Evolutionary conservation across 1,140 invertebrate genomes (phyloP).

Genomic region (Ladona fulva): DNA sequence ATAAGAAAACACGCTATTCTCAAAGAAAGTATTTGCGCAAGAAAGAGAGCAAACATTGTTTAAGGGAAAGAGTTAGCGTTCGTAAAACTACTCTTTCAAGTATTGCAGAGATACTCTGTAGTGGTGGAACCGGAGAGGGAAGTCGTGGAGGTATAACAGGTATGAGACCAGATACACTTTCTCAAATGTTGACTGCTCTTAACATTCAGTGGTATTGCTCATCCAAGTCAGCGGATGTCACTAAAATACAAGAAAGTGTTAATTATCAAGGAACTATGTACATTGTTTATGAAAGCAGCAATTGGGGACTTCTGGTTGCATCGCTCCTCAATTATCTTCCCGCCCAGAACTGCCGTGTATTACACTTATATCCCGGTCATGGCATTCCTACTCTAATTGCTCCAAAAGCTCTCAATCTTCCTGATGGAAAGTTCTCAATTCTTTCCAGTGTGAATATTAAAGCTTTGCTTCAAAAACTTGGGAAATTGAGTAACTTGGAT

Average conservation of each 20-base stretch:
- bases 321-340: neutral
- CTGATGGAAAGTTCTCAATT: neutral
- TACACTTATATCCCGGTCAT: neutral
- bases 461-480: neutral
- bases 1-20: constrained; percentile 80
- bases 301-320: neutral
- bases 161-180: constrained; percentile 74
- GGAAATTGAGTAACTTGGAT: neutral
- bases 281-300: neutral
- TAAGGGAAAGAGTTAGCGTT: constrained; percentile 57
- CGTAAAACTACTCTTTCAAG: constrained; percentile 62
- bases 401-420: neutral
- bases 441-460: neutral
- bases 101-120: constrained; percentile 69
- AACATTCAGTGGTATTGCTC: constrained; percentile 54
- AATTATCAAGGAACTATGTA: neutral
- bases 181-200: constrained; percentile 71
- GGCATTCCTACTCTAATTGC: neutral
- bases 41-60: constrained; percentile 82
- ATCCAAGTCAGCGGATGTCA: neutral
- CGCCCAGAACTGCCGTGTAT: neutral
- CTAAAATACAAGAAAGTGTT: constrained; percentile 28
- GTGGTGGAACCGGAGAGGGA: constrained; percentile 41
- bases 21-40: constrained; percentile 92
- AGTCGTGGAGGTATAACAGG: constrained; percentile 60